Percentiles rank a stretch among this genome's conserved stretches.
Conservation (phyloP, 2,888 invertebrate species). For the Dichetophora obliterata region DNA sequence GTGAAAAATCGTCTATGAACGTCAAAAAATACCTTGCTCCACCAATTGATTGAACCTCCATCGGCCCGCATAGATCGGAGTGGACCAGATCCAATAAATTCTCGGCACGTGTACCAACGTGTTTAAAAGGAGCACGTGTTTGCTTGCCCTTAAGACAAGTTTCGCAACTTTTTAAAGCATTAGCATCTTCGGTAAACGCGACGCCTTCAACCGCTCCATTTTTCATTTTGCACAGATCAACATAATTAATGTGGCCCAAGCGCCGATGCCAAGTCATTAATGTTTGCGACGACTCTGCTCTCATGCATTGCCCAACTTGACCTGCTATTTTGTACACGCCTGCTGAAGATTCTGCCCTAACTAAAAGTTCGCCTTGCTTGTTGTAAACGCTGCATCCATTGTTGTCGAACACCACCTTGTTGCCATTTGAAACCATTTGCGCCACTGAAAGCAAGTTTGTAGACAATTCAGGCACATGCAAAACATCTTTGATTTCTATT, state of each 20-base stretch:
- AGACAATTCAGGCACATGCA: too few relatives aligned
- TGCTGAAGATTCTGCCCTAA: too few relatives aligned
- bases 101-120: conserved; percentile 10
- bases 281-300: too few relatives aligned
- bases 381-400: too few relatives aligned
- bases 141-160: conserved; percentile 31
- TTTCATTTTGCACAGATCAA: too few relatives aligned
- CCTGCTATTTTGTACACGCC: too few relatives aligned
- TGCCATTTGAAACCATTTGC: too few relatives aligned
- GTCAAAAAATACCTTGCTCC: conserved; percentile 31
- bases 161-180: neutral
- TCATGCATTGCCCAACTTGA: too few relatives aligned
- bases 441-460: too few relatives aligned
- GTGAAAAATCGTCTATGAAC: conserved; percentile 36
- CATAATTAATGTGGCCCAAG: neutral
- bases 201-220: conserved; percentile 20
- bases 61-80: conserved; percentile 31
- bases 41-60: conserved; percentile 29
- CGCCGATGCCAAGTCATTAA: too few relatives aligned
- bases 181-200: neutral
- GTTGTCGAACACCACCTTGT: too few relatives aligned
- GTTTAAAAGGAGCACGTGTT: conserved; percentile 13
- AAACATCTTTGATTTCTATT: too few relatives aligned
- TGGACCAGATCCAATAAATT: conserved; percentile 33
- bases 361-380: neutral